phyloP scores from a whole-genome alignment of 2,888 invertebrate genomes.

The Drosophila sordidapex region DNA sequence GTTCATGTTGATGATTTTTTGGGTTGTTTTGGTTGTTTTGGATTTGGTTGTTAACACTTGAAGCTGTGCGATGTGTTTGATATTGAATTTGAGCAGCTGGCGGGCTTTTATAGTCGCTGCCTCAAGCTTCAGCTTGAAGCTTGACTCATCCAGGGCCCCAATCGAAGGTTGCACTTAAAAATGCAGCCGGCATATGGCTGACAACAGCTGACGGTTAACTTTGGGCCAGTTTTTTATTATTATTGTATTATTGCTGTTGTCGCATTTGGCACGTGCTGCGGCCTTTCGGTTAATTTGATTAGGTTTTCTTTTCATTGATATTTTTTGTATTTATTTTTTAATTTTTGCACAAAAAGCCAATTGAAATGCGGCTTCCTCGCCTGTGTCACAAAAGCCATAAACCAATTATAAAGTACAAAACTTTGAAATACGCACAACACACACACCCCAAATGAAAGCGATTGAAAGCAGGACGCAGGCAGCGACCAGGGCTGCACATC shows the following conservation, averaged over 20 bases:
- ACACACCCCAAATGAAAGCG: constrained; percentile 2
- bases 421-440: constrained; percentile 27
- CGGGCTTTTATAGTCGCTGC: constrained; percentile 55
- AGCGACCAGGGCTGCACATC: constrained; percentile 27
- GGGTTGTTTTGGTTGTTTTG: background rate
- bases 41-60: constrained; percentile 52
- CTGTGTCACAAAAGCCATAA: constrained; percentile 67
- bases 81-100: constrained; percentile 25
- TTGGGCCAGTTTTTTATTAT: constrained; percentile 37
- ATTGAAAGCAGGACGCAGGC: constrained; percentile 4
- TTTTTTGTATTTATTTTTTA: background rate
- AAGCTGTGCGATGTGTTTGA: constrained; percentile 69
- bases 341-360: constrained; percentile 45
- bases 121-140: background rate
- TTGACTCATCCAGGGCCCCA: constrained; percentile 53
- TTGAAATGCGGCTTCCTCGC: constrained; percentile 69
- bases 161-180: constrained; percentile 68
- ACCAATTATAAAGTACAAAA: constrained; percentile 72
- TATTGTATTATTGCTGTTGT: constrained; percentile 17
- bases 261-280: constrained; percentile 68
- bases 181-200: constrained; percentile 68
- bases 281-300: constrained; percentile 65
- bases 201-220: constrained; percentile 13
- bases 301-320: constrained; percentile 47
- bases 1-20: constrained; percentile 65